Evolutionary conservation across 2,888 invertebrate genomes (phyloP).

Genomic region (Galerucella pusilla): DNA sequence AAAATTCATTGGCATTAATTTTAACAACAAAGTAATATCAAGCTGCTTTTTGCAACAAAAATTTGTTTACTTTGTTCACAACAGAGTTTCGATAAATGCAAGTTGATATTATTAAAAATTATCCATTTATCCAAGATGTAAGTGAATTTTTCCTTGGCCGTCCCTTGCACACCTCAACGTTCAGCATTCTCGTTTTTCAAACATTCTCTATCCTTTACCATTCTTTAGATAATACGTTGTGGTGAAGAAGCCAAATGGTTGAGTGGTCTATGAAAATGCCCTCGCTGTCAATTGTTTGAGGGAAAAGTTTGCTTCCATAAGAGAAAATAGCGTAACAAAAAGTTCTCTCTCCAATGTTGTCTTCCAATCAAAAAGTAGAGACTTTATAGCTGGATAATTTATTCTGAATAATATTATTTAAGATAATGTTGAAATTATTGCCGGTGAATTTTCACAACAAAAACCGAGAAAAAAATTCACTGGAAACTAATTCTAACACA

Average conservation of each 20-base stretch:
- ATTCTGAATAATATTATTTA: not conserved
- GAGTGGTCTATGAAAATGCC: constrained; percentile 20
- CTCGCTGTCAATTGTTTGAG: constrained; percentile 13
- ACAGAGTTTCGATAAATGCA: no score
- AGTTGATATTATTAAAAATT: no score
- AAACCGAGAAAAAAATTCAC: no score
- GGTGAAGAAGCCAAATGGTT: constrained; percentile 9
- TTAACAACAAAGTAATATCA: no score
- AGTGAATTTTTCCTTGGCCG: no score
- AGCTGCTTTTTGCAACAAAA: no score
- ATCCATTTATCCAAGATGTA: no score
- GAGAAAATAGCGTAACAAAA: constrained; percentile 12
- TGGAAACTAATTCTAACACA: no score
- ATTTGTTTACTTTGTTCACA: no score
- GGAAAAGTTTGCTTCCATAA: constrained; percentile 19
- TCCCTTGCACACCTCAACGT: not conserved
- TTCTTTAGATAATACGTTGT: not conserved
- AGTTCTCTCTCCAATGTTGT: not conserved
- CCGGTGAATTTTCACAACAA: no score
- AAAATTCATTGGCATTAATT: no score
- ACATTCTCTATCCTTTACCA: constrained; percentile 3
- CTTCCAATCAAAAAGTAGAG: constrained; percentile 22
- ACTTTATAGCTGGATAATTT: constrained; percentile 8
- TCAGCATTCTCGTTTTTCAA: constrained; percentile 14
- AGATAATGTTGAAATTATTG: no score